Evolutionary conservation across 2,888 invertebrate species (phyloP).

Genomic region (Bimastos eiseni): DNA sequence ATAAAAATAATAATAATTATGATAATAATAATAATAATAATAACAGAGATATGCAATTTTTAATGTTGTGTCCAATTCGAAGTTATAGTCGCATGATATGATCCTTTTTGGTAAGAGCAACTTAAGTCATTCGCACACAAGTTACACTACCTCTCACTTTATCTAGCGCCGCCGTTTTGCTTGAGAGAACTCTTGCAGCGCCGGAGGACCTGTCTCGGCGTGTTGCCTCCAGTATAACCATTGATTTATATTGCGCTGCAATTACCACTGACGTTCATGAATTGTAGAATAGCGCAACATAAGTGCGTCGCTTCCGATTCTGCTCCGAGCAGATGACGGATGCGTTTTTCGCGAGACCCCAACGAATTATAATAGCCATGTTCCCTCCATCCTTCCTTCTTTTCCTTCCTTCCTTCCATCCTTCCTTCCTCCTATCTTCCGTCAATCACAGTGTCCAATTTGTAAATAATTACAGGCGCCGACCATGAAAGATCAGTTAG

Average conservation of each 20-base stretch:
- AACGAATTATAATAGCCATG: neutral
- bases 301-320: neutral
- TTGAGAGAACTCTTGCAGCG: neutral
- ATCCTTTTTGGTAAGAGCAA: too few species aligned
- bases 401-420: neutral
- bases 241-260: neutral
- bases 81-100: too few species aligned
- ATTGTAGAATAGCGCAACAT: neutral
- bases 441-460: neutral
- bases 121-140: too few species aligned
- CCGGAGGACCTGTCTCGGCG: too few species aligned
- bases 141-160: neutral
- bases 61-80: too few species aligned
- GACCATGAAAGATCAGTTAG: neutral
- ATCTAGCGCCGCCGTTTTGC: neutral
- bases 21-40: too few species aligned
- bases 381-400: neutral
- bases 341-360: slow-evolving; percentile 4
- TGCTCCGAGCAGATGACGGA: neutral
- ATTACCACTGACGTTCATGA: neutral
- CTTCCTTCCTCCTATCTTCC: neutral
- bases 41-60: too few species aligned
- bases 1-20: too few species aligned
- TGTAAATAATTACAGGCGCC: slow-evolving; percentile 5
- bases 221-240: too few species aligned